Evolutionary conservation across 2,888 invertebrate genomes (phyloP).

Genomic region (Nemoura dubitans): DNA sequence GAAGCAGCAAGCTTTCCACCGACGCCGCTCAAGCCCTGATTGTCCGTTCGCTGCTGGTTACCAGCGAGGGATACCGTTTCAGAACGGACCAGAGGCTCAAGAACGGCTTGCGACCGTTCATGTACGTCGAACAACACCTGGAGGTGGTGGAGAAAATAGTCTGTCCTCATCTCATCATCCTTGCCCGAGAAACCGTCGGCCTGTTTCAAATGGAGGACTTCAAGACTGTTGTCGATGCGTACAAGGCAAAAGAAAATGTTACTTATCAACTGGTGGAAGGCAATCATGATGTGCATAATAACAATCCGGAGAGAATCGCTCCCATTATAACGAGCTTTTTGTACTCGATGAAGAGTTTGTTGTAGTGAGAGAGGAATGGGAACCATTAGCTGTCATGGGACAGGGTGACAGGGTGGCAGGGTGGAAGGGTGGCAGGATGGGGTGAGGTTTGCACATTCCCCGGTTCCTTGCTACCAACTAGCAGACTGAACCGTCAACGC

Average conservation of each 20-base stretch:
- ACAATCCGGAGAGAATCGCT: constrained; percentile 65
- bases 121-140: constrained; percentile 57
- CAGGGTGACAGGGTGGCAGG: too few species aligned
- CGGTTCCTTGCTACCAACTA: too few species aligned
- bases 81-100: constrained; percentile 67
- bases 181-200: constrained; percentile 53
- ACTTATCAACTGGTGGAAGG: constrained; percentile 62
- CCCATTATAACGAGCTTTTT: constrained; percentile 65
- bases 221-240: constrained; percentile 50
- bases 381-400: too few species aligned
- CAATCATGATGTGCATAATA: constrained; percentile 70
- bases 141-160: constrained; percentile 55
- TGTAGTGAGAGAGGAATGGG: constrained; percentile 37
- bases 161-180: constrained; percentile 59
- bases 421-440: too few species aligned
- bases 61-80: constrained; percentile 63
- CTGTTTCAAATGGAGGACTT: constrained; percentile 53
- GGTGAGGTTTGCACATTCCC: too few species aligned
- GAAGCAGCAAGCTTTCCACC: constrained; percentile 58
- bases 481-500: too few species aligned
- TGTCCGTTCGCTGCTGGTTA: constrained; percentile 60
- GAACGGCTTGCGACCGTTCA: constrained; percentile 57
- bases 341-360: constrained; percentile 36
- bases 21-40: constrained; percentile 64
- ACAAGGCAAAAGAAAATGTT: constrained; percentile 53